Base-by-base conservation (phyloP, 2,888 invertebrate genomes). In the Patella depressa region DNA sequence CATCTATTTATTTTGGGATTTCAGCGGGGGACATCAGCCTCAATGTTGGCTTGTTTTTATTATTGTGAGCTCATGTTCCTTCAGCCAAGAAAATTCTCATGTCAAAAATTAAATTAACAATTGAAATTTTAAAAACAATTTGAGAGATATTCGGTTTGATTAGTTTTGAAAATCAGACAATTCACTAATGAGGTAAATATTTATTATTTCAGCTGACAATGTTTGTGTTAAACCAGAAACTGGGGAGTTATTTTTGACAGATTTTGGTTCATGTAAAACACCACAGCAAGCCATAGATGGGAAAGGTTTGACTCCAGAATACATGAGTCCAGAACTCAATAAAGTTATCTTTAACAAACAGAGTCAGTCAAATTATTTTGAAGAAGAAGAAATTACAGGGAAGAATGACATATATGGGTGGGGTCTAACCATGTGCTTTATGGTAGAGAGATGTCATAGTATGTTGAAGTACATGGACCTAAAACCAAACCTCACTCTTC, bases 261-360 rank as follows among this genome's bases (percentile, higher is more conserved):
- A 76, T 53, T 76, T 76, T 54, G 76, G 76, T 45, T 70, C 76
- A 2, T 57, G 71, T 57, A 71, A 71, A 45, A 76, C 76, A 1
- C 76, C 76, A 53, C 72, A 76, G 19, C 57, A 76, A 14, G n/a
- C 54, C 3, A 34, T 76, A 15, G 57, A 34, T 15, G 71, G 53
- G 53, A 53, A 3, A 17, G 76, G 76, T 12, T 71, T 71, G 53
- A 76, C 76, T n/a, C 76, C 76, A 2, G 76, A 76, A n/a, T 76
- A 76, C 59, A 76, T 76, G 76, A 76, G 76, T 34, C 76, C 76
- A 7, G 76, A 76, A 19, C 57, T 72, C 12, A 72, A 72, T 72
- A 19, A 12, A 4, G 34, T 76, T 2, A n/a, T 57, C 24, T 14
- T 76, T 53, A 19, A 53, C 34, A n/a, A n/a, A 12, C 19, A 57